Evolutionary conservation across 2,888 invertebrate genomes (phyloP), one percentile per base, ranked within the genome.

Genomic region (Plagodis dolabraria): DNA sequence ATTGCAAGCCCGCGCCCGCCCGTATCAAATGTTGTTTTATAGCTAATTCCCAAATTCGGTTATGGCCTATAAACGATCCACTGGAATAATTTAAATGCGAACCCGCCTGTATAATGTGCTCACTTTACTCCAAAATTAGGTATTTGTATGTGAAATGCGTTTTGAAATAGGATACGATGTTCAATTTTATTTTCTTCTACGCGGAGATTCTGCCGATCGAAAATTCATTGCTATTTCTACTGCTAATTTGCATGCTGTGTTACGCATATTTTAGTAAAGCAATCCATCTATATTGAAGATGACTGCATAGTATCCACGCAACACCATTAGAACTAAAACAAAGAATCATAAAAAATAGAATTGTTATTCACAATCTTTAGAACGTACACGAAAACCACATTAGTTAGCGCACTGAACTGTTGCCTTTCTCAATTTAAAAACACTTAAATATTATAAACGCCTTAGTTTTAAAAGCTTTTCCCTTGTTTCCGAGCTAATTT

Each of bases 11-110:
- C 90, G 89, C 91, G 89, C 89, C 89, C 84, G 86, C 90, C 91
- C 92, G 89, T 89, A 90, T 92, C 92, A 92, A 92, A 92, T 92
- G 92, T 91, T 92, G 92, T 92, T 92, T 92, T 92, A 92, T 92
- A 90, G 92, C 92, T 92, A 92, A 92, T 92, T 92, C 91, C 92
- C 88, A 92, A 92, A 92, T 92, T 92, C 92, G 83, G 92, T 92
- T 92, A 92, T 92, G 91, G 92, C 91, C 92, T 92, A 92, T 92
- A 92, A 92, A 92, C 92, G 92, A 92, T 92, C 90, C 91, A 87
- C 85, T 85, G 88, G 92, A 90, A 92, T 92, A 92, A 92, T 92
- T 92, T 92, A 92, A 92, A 92, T 87, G 90, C 90, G 90, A 85
- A 85, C 87, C 89, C 86, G 91, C 86, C 85, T 85, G 88, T 91